These are phyloP conservation scores for Gallinago jamesoni DNA, from an alignment of 2,113 vertebrate genomes.

Conservation along the genomic window DNA sequence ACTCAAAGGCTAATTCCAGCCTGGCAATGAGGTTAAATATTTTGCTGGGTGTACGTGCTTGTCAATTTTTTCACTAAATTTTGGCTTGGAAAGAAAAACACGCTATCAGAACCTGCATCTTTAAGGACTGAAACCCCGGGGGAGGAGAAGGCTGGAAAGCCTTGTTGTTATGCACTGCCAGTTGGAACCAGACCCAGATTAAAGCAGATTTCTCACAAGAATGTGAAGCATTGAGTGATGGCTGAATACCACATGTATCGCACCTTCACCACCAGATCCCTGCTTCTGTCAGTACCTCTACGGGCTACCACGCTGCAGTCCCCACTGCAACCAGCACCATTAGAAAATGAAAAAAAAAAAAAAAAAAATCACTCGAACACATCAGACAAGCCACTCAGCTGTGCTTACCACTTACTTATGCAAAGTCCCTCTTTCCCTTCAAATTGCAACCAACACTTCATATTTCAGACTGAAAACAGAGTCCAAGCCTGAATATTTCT, in stretches of 20 bases:
- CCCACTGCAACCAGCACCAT: neutral
- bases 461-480: slow-evolving; percentile 48
- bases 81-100: slow-evolving; percentile 66
- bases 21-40: slow-evolving; percentile 61
- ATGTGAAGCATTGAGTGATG: slow-evolving; percentile 70
- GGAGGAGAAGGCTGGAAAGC: slow-evolving; percentile 71
- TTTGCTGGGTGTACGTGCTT: slow-evolving; percentile 46
- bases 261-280: slow-evolving; percentile 67
- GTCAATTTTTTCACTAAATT: slow-evolving; percentile 60
- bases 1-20: slow-evolving; percentile 45
- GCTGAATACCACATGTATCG: slow-evolving; percentile 68
- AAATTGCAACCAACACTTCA: slow-evolving; percentile 56
- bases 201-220: slow-evolving; percentile 72
- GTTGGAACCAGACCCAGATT: slow-evolving; percentile 71
- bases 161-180: slow-evolving; percentile 71
- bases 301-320: slow-evolving; percentile 39
- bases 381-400: slow-evolving; percentile 11
- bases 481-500: slow-evolving; percentile 51
- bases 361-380: neutral
- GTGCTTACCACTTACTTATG: slow-evolving; percentile 21
- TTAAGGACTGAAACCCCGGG: slow-evolving; percentile 70
- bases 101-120: slow-evolving; percentile 67
- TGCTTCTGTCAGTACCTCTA: slow-evolving; percentile 70
- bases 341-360: neutral
- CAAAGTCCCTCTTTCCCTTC: slow-evolving; percentile 39